Conservation (phyloP, 2,113 vertebrate species). For the Mormoops blainvillei region DNA sequence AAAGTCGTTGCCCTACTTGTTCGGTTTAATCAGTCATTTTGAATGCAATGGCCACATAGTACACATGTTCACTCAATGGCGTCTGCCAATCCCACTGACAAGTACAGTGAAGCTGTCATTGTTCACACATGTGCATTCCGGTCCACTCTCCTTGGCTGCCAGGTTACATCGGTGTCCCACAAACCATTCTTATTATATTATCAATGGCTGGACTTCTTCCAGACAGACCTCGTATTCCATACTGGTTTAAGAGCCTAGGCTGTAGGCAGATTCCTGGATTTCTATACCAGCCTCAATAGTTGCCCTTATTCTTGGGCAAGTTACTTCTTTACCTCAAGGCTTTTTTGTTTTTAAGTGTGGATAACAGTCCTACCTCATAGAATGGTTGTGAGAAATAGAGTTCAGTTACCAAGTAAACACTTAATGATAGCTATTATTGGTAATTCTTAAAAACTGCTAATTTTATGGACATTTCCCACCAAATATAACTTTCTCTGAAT, state of each 20-base stretch:
- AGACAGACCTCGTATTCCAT: background rate
- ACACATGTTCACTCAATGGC: too few relatives aligned
- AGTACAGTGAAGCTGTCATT: too few relatives aligned
- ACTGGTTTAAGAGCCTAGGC: background rate
- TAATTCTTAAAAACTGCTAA: background rate
- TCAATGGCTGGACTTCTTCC: too few relatives aligned
- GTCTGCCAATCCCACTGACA: too few relatives aligned
- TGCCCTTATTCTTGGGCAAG: background rate
- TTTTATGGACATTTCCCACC: background rate
- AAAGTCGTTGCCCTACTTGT: too few relatives aligned
- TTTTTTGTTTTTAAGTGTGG: background rate
- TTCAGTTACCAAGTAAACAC: background rate
- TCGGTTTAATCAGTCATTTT: too few relatives aligned
- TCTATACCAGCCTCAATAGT: background rate
- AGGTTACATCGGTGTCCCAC: too few relatives aligned
- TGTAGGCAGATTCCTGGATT: background rate
- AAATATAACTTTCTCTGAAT: background rate
- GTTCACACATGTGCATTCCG: too few relatives aligned
- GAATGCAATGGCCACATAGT: too few relatives aligned
- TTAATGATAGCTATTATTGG: background rate
- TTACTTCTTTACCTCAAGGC: background rate
- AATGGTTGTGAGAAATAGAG: background rate
- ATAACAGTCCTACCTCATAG: background rate
- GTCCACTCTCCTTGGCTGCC: too few relatives aligned
- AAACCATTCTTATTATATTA: too few relatives aligned